phyloP scores from a whole-genome alignment of 2,888 invertebrate genomes.

The Troilus luridus region DNA sequence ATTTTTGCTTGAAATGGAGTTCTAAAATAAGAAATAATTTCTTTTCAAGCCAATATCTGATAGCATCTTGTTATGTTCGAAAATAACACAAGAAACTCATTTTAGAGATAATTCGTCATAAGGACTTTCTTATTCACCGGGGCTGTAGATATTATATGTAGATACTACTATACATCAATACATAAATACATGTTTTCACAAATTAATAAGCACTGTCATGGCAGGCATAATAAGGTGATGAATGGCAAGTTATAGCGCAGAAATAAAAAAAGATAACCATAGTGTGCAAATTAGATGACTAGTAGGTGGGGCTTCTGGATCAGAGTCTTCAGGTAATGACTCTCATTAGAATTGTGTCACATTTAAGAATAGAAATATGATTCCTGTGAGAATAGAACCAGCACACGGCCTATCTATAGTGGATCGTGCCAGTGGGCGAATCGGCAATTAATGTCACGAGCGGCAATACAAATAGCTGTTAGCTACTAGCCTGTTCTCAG shows the following conservation, averaged over 20 bases:
- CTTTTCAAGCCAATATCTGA: no score
- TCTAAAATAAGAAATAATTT: no score
- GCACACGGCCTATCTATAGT: background rate
- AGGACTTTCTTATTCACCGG: no score
- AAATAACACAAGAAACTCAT: no score
- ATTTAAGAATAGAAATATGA: background rate
- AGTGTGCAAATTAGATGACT: conserved; percentile 13
- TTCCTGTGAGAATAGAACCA: background rate
- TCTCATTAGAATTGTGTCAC: background rate
- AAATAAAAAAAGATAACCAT: background rate
- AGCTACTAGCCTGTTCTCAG: background rate
- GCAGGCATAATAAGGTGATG: background rate
- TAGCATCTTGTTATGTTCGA: no score
- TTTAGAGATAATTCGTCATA: no score
- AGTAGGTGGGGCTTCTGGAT: background rate
- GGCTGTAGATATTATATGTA: no score
- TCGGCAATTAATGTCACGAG: conserved; percentile 28
- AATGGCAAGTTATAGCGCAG: background rate
- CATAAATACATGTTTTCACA: no score
- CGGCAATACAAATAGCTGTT: background rate
- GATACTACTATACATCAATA: no score
- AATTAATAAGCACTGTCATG: background rate
- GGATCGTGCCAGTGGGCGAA: background rate
- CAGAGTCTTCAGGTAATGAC: background rate
- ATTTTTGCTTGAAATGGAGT: no score